Evolutionary conservation across 2,113 vertebrate genomes (phyloP), one percentile per base, ranked within the genome.

Genomic region (Trogon melanurus): DNA sequence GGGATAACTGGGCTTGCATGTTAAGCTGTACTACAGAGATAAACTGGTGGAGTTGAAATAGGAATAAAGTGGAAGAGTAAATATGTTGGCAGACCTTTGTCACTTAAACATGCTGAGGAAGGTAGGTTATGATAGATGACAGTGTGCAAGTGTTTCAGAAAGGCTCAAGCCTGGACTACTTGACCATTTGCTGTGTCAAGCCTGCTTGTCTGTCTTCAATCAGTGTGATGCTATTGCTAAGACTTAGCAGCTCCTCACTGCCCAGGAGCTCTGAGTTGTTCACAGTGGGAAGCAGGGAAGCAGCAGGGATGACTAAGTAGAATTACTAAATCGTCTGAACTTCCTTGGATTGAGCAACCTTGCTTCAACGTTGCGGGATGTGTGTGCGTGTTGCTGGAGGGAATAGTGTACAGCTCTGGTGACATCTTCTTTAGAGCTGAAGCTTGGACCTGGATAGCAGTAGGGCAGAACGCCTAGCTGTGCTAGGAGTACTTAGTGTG

Each of bases 101-200:
- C 21, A 13, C 26, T 60, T 84, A 47, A 8, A 45, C 4, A 1
- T 7, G 44, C 32, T 88, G 5, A 38, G 26, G 25, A 36, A 41
- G 20, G 34, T 58, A 1, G 4, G 9, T 25, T 69, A 0, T 66
- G n/a, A 17, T 30, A 71, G 48, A 15, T 84, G 64, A 62, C 17
- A 32, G 32, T 36, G 9, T 87, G 47, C 36, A 62, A 16, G 30
- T 54, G 11, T 38, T 81, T 85, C 30, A 83, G 64, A 10, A 93
- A 64, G 47, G 27, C 44, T 88, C 1, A 19, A 70, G 23, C 18
- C 23, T 38, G 26, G 30, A 27, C 57, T 32, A 5, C 30, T 38
- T 0, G 4, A 44, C 26, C 0, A 0, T 47, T 67, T 72, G 18
- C n/a, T 45, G 1, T 45, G 25, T 53, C 29, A 72, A 51, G 54